Conservation (phyloP, 2,113 vertebrate species). For the Mormoops blainvillei region DNA sequence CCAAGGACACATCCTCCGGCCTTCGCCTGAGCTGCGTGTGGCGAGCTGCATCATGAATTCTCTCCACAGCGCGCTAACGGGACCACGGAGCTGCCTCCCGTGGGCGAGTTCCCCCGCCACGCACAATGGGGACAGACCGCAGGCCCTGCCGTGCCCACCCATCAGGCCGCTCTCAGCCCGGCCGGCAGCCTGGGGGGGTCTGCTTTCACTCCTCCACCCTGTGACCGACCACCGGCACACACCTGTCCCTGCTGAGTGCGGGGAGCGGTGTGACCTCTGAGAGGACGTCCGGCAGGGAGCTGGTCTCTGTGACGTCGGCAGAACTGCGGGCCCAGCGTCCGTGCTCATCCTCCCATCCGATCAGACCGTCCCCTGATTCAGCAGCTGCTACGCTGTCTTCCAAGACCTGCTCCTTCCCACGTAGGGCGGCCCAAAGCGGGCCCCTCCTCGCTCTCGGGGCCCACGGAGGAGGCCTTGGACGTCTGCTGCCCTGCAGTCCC, state of each 20-base stretch:
- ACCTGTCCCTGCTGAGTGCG: neutral
- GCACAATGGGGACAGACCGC: no score
- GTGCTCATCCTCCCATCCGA: neutral
- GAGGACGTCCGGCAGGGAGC: neutral
- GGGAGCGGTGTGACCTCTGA: neutral
- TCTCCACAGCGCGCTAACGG: neutral
- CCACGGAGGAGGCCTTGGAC: neutral
- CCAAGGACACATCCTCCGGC: neutral
- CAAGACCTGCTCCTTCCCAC: neutral
- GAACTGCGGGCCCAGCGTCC: neutral
- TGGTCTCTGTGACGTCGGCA: no score
- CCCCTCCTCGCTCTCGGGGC: neutral
- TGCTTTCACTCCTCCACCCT: neutral
- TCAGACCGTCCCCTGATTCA: neutral
- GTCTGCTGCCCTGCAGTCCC: neutral
- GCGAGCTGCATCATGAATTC: neutral
- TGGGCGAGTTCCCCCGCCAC: neutral
- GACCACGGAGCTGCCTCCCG: no score
- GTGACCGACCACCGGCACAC: neutral
- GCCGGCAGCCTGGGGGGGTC: neutral
- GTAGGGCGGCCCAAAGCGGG: no score
- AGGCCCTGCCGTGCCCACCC: no score
- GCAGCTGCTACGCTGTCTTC: neutral
- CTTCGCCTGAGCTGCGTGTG: no score
- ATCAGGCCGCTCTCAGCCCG: neutral